Percentiles rank a stretch among this genome's conserved stretches.
Evolutionary conservation across 2,797 vertebrate genomes (phyloP).

Genomic region (Brachyrhaphis roseni): DNA sequence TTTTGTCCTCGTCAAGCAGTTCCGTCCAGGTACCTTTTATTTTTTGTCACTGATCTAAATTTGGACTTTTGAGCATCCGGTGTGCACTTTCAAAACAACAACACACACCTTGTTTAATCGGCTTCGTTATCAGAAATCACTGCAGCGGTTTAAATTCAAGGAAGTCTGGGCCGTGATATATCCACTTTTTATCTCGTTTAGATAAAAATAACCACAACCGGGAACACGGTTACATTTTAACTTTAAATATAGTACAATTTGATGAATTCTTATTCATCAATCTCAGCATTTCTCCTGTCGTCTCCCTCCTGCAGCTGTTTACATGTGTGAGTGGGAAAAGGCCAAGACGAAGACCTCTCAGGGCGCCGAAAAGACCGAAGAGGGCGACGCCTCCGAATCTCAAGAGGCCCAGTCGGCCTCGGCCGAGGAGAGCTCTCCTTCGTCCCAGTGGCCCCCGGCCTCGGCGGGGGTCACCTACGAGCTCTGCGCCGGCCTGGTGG

Average conservation of each 20-base stretch:
- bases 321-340: constrained; percentile 88
- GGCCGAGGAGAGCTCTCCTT: constrained; percentile 52
- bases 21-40: constrained; percentile 88
- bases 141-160: constrained; percentile 75
- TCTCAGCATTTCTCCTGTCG: neutral
- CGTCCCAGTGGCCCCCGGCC: constrained; percentile 80
- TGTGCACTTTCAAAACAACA: constrained; percentile 40
- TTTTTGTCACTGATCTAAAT: constrained; percentile 29
- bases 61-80: constrained; percentile 45
- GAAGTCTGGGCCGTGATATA: constrained; percentile 77
- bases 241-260: neutral
- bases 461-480: constrained; percentile 88
- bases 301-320: constrained; percentile 83
- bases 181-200: constrained; percentile 35
- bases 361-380: constrained; percentile 64
- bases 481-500: constrained; percentile 92
- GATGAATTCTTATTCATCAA: neutral
- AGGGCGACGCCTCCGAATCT: constrained; percentile 63
- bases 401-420: constrained; percentile 60
- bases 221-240: constrained; percentile 31
- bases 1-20: constrained; percentile 97
- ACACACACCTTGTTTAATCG: constrained; percentile 60
- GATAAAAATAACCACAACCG: constrained; percentile 35
- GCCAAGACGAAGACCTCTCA: constrained; percentile 77
- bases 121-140: constrained; percentile 31